Percentiles rank a stretch among this genome's conserved stretches.
Conservation (phyloP, 2,797 vertebrate species). For the Orestias chungarensis region DNA sequence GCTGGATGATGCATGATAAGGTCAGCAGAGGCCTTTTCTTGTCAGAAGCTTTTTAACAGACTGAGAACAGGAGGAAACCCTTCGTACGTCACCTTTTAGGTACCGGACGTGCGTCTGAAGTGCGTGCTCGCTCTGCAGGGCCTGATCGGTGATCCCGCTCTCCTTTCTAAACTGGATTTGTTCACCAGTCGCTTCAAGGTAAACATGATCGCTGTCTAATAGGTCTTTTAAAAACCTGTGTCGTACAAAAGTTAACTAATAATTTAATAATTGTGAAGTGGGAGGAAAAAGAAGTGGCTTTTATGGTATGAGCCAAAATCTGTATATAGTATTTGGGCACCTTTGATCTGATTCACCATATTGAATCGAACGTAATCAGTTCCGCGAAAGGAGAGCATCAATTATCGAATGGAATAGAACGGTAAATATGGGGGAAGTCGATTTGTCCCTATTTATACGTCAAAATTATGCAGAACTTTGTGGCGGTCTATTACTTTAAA, state of each 20-base stretch:
- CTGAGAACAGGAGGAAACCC: not conserved
- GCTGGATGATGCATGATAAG: conserved; percentile 95
- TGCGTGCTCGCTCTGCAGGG: conserved; percentile 86
- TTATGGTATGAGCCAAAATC: not conserved
- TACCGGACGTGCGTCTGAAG: conserved; percentile 89
- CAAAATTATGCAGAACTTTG: not conserved
- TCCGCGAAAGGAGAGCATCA: not conserved
- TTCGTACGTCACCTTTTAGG: conserved; percentile 61
- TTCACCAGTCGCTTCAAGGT: conserved; percentile 94
- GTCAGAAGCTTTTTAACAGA: not conserved
- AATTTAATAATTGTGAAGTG: not conserved
- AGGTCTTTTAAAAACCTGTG: not conserved
- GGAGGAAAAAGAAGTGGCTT: not conserved
- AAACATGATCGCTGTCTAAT: conserved; percentile 22
- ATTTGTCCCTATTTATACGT: not conserved
- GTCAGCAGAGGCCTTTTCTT: conserved; percentile 54
- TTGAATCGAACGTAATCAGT: not conserved
- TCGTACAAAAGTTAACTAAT: not conserved
- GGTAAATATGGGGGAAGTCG: too few species aligned
- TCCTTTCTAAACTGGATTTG: conserved; percentile 87
- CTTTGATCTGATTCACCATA: not conserved
- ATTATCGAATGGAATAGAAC: too few species aligned
- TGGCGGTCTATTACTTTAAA: not conserved
- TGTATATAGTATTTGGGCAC: not conserved
- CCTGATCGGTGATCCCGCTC: conserved; percentile 83